Evolutionary conservation across 2,113 vertebrate genomes (phyloP).

Genomic region (Leptodactylus fuscus): DNA sequence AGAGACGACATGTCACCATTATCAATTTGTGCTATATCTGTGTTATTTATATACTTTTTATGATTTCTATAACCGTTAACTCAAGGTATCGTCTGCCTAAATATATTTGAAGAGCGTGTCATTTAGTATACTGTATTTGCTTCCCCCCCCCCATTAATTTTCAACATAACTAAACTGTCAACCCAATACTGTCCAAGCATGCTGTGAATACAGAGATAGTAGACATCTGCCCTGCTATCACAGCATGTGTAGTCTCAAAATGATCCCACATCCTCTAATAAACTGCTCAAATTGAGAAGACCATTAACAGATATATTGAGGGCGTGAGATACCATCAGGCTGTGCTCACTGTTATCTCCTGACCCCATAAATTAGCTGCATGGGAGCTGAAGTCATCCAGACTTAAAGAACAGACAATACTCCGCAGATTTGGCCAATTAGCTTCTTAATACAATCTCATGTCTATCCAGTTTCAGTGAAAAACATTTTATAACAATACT

Average conservation of each 20-base stretch:
- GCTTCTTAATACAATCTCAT: neutral
- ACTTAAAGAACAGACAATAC: neutral
- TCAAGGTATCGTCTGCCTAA: neutral
- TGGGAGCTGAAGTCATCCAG: neutral
- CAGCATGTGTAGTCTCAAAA: neutral
- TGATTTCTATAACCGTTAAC: neutral
- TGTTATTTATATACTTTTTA: neutral
- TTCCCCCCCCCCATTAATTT: neutral
- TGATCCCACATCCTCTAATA: conserved; percentile 4
- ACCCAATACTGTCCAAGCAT: neutral
- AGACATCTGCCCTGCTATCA: neutral
- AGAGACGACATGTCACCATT: neutral
- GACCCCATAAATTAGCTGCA: neutral
- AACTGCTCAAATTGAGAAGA: neutral
- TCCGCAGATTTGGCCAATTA: neutral
- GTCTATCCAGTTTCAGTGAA: neutral
- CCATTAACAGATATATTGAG: neutral
- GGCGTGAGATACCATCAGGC: neutral
- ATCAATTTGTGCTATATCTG: neutral
- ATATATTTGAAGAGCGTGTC: neutral
- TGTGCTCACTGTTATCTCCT: neutral
- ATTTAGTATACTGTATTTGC: neutral
- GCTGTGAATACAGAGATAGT: neutral
- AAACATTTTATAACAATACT: neutral
- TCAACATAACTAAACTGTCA: neutral